These are phyloP conservation scores for Drosophila willistoni DNA, from an alignment of 1,140 invertebrate genomes.

Conservation along the genomic window DNA sequence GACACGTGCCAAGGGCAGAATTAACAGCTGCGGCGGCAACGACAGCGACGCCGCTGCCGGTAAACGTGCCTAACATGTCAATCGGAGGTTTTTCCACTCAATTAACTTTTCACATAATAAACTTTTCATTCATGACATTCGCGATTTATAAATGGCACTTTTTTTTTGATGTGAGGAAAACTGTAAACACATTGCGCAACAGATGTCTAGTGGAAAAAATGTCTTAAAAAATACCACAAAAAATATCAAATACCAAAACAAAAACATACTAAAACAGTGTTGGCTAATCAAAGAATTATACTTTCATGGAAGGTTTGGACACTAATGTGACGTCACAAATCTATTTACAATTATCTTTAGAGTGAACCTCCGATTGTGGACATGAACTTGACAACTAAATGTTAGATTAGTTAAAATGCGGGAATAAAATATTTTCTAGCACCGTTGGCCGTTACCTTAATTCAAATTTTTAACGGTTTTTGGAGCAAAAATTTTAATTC, in stretches of 20 bases:
- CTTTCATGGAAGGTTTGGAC: not conserved
- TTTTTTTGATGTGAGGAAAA: not conserved
- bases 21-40: conserved; percentile 18
- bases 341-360: not conserved
- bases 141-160: not conserved
- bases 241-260: not conserved
- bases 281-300: not conserved
- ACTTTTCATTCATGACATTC: conserved; percentile 6
- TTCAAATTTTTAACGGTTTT: too few relatives aligned
- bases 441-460: too few relatives aligned
- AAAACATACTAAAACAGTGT: not conserved
- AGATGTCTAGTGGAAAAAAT: not conserved
- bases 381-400: not conserved
- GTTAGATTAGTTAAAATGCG: not conserved
- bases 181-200: conserved; percentile 14
- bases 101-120: conserved; percentile 6
- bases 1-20: conserved; percentile 41
- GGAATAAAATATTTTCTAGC: too few relatives aligned
- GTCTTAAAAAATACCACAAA: conserved; percentile 1
- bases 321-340: not conserved
- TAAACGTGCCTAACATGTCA: conserved; percentile 48
- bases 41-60: conserved; percentile 18
- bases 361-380: too few relatives aligned
- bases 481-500: too few relatives aligned
- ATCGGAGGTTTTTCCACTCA: not conserved